Conservation (phyloP, 2,888 invertebrate species). For the Agelastica alni region DNA sequence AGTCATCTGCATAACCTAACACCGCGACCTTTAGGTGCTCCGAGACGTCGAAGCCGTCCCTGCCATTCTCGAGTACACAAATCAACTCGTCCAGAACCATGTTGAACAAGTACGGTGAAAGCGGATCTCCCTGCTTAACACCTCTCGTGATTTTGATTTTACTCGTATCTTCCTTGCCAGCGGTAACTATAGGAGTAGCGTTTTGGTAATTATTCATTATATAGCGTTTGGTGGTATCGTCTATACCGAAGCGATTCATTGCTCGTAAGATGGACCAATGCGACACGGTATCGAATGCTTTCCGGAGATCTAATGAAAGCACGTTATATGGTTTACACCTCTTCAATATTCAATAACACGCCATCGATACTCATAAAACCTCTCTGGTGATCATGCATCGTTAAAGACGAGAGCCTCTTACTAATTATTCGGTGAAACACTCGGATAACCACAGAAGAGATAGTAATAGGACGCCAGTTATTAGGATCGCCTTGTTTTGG, state of each 20-base stretch:
- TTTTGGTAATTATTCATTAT: neutral
- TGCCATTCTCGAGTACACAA: too few relatives aligned
- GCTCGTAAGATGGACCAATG: constrained; percentile 29
- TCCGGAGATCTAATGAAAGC: constrained; percentile 29
- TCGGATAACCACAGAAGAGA: constrained; percentile 37
- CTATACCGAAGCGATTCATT: constrained; percentile 21
- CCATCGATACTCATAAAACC: constrained; percentile 49
- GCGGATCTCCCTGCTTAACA: neutral
- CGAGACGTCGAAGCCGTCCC: too few relatives aligned
- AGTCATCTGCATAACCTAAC: too few relatives aligned
- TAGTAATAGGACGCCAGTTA: constrained; percentile 46
- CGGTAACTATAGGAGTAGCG: too few relatives aligned
- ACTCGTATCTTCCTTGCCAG: too few relatives aligned
- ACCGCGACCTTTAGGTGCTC: too few relatives aligned
- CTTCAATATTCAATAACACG: constrained; percentile 48
- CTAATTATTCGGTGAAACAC: constrained; percentile 40
- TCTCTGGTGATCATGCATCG: constrained; percentile 37
- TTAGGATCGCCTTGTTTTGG: neutral
- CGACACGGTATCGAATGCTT: constrained; percentile 38
- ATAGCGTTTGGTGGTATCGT: neutral
- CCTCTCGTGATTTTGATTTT: too few relatives aligned
- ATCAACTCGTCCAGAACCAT: too few relatives aligned
- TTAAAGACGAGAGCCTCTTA: constrained; percentile 10
- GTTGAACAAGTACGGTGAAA: neutral
- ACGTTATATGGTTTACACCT: constrained; percentile 13